Evolutionary conservation across 1,140 invertebrate genomes (phyloP).

Genomic region (Asobara japonica): DNA sequence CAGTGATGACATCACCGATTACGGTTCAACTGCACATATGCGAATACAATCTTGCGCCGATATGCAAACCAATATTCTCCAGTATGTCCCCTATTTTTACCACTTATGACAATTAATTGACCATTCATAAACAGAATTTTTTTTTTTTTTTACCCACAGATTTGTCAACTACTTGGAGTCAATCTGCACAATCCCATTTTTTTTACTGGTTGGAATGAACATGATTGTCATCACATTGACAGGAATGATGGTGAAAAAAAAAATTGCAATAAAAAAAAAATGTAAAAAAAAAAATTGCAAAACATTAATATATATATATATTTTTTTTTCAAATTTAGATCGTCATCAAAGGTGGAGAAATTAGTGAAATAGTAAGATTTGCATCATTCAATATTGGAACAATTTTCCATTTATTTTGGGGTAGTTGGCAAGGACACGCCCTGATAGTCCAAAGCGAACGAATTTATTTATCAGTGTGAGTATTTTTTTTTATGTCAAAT

Average conservation of each 20-base stretch:
- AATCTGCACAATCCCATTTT: not conserved
- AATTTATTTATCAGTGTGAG: slow-evolving; percentile 36
- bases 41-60: not conserved
- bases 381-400: slow-evolving; percentile 16
- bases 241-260: slow-evolving; percentile 15
- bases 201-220: not conserved
- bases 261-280: no score
- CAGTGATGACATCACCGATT: no score
- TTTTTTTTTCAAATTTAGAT: not conserved
- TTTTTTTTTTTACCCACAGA: not conserved
- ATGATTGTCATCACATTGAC: slow-evolving; percentile 17
- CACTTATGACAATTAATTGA: no score
- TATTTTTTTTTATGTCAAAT: not conserved
- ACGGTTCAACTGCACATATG: no score
- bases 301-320: no score
- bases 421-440: slow-evolving; percentile 38
- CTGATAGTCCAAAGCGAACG: slow-evolving; percentile 36
- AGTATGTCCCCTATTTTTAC: not conserved
- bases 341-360: slow-evolving; percentile 8
- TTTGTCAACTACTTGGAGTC: slow-evolving; percentile 17
- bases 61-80: not conserved
- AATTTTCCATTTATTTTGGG: slow-evolving; percentile 36
- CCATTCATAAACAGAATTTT: no score
- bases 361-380: slow-evolving; percentile 23
- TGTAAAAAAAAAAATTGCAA: no score